Evolutionary conservation across 2,888 invertebrate species (phyloP).

Genomic region (Drosophila putrida): DNA sequence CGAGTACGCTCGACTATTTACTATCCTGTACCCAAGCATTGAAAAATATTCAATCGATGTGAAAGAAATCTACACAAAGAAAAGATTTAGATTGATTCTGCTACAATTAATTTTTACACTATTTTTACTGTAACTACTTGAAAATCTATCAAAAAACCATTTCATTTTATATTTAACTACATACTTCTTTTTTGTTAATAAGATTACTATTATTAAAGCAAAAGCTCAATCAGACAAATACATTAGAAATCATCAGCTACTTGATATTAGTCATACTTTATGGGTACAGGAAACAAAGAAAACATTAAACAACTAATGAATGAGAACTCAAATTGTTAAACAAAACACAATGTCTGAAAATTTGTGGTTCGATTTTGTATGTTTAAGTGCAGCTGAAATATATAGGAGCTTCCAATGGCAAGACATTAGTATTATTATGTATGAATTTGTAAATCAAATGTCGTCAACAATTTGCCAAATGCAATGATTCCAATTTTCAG

Average conservation of each 20-base stretch:
- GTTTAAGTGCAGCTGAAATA: slow-evolving; percentile 25
- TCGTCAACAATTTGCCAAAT: not conserved
- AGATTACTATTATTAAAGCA: not conserved
- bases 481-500: not conserved
- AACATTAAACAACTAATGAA: slow-evolving; percentile 24
- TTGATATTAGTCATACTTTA: not conserved
- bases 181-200: too few relatives aligned
- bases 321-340: slow-evolving; percentile 11
- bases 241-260: not conserved
- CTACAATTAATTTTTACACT: not conserved
- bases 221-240: slow-evolving; percentile 4
- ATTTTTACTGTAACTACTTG: not conserved
- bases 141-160: too few relatives aligned
- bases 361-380: slow-evolving; percentile 6
- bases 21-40: slow-evolving; percentile 53
- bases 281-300: slow-evolving; percentile 24
- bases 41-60: not conserved
- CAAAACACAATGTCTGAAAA: slow-evolving; percentile 14
- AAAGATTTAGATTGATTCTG: not conserved
- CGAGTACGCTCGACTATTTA: slow-evolving; percentile 54
- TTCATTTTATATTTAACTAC: too few relatives aligned
- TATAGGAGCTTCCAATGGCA: slow-evolving; percentile 20
- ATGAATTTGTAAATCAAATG: not conserved
- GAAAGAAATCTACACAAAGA: not conserved
- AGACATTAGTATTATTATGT: slow-evolving; percentile 24